Percentiles rank a stretch among this genome's conserved stretches.
These are phyloP conservation scores for Trichacis sp. DNA, from an alignment of 2,888 invertebrate genomes.

Conservation along the genomic window DNA sequence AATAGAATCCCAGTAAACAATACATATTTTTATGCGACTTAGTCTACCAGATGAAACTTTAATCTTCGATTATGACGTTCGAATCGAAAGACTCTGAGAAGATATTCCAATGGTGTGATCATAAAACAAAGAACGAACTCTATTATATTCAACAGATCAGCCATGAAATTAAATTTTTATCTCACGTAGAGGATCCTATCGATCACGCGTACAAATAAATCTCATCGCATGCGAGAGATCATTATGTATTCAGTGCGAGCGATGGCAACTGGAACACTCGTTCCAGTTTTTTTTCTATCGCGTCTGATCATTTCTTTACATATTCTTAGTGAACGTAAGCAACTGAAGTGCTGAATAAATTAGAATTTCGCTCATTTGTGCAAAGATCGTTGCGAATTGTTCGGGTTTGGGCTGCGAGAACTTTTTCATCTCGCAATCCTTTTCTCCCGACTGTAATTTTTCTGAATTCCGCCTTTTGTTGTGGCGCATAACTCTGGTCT, in stretches of 20 bases:
- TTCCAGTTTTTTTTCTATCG: constrained; percentile 17
- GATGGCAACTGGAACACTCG: constrained; percentile 25
- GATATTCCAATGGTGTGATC: constrained; percentile 18
- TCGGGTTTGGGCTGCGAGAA: too few relatives aligned
- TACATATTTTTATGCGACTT: too few relatives aligned
- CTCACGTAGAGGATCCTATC: constrained; percentile 29
- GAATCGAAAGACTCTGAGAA: background rate
- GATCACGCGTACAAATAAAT: constrained; percentile 28
- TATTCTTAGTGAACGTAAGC: constrained; percentile 16
- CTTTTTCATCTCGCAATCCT: too few relatives aligned
- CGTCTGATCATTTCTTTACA: constrained; percentile 25
- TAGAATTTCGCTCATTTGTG: background rate
- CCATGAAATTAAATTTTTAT: constrained; percentile 44
- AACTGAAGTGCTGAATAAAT: background rate
- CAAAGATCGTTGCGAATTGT: background rate
- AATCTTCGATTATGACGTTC: too few relatives aligned
- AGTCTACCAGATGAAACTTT: too few relatives aligned
- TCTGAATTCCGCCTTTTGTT: too few relatives aligned
- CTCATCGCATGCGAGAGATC: constrained; percentile 30
- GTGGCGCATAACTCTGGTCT: too few relatives aligned
- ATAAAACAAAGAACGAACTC: constrained; percentile 16
- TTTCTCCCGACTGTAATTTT: too few relatives aligned
- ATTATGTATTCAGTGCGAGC: constrained; percentile 35
- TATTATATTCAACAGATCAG: constrained; percentile 37
- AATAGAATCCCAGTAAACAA: too few relatives aligned